Conservation (phyloP, 2,888 invertebrate genomes). For the Latrodectus hesperus region DNA sequence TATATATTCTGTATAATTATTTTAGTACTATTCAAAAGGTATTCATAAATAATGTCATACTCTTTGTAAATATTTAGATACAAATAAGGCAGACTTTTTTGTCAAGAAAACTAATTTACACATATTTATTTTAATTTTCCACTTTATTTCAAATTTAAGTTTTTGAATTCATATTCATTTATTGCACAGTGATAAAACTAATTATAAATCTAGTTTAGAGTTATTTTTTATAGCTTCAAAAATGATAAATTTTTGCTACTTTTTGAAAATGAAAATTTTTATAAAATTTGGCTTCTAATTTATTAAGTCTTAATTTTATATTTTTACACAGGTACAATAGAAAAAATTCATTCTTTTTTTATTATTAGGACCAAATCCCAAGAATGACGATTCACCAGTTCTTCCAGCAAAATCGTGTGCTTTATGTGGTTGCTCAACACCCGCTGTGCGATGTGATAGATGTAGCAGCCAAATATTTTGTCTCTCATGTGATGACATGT, state of each 20-base stretch:
- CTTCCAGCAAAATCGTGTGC: conserved; percentile 83
- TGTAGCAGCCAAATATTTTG: conserved; percentile 90
- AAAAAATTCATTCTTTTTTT: neutral
- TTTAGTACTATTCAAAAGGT: too few relatives aligned
- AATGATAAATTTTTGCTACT: neutral
- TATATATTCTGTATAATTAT: too few relatives aligned
- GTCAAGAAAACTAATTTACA: too few relatives aligned
- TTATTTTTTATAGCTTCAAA: neutral
- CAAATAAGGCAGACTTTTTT: too few relatives aligned
- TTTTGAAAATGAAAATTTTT: neutral
- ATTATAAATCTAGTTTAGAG: neutral
- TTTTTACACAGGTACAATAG: too few relatives aligned
- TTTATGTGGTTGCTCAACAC: conserved; percentile 87
- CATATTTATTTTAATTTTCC: too few relatives aligned
- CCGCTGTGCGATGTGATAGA: conserved; percentile 87
- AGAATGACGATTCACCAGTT: conserved; percentile 71
- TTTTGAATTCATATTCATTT: neutral
- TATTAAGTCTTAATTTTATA: neutral
- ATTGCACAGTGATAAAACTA: neutral
- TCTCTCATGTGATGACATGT: conserved; percentile 94
- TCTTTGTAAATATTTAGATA: too few relatives aligned
- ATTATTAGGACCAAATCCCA: conserved; percentile 56
- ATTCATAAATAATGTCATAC: too few relatives aligned
- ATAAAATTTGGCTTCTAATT: neutral
- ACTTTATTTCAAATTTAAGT: too few relatives aligned